Base-by-base conservation (phyloP, 2,888 invertebrate species). In the Orthosia gracilis region DNA sequence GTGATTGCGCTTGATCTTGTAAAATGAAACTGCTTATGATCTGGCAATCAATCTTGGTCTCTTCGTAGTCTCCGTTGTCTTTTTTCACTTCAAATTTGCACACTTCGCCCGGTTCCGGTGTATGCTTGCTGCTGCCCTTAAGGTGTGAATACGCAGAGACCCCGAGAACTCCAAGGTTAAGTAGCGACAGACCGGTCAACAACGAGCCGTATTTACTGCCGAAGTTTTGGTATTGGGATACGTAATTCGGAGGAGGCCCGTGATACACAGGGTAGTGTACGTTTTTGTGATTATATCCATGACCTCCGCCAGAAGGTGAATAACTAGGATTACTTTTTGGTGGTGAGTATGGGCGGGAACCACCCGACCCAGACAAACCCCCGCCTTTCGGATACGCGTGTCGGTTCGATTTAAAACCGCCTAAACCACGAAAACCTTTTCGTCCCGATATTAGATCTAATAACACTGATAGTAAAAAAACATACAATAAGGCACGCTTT, bases 171-270 rank as follows among this genome's bases (percentile, higher is more conserved):
- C 96, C 96, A 69, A 96, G 92, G 77, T 96, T 96, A 50, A 95
- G 88, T 23, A 96, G 85, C 0, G 96, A 95, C 18, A 96, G 84
- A 55, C 96, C 96, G 63, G 96, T 91, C 59, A 96, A 82, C 52
- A 96, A 71, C 2, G 94, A 94, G 17, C 96, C 94, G 80, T 95
- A 96, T 87, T 94, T 95, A 85, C 96, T 95, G 64, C 93, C 95
- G 0, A 95, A 96, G 78, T 96, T 89, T 80, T 94, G 92, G 84
- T 94, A 94, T 72, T 95, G 88, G 77, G 96, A 94, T 9, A 96
- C 94, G 83, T 95, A 95, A 40, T 89, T 93, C 4, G 96, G 96
- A 4, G 95, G 96, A 0, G 89, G 61, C 12, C 94, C 94, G 4
- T 83, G 94, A 81, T 95, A 95, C 4, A 95, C 95, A 31, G 96